phyloP scores from a whole-genome alignment of 2,888 invertebrate species.

The Oscheius myriophilus region DNA sequence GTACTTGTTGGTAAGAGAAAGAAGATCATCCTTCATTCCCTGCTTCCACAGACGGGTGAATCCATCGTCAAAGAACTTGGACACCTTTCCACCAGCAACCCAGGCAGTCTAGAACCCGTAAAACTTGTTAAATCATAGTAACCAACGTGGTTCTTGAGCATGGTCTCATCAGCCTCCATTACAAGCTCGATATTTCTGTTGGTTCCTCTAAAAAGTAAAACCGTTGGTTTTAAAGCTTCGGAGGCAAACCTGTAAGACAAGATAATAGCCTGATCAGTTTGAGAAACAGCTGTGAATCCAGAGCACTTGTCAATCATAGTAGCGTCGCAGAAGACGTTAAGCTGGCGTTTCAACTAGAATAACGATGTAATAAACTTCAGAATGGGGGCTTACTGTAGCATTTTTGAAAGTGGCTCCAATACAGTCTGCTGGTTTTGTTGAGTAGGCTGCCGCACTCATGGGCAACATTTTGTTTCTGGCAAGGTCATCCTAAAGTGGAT shows the following conservation, averaged over 20 bases:
- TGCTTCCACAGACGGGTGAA: slow-evolving; percentile 53
- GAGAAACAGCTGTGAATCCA: slow-evolving; percentile 48
- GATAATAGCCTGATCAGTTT: slow-evolving; percentile 51
- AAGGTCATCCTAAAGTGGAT: slow-evolving; percentile 4
- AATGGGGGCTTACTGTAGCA: neutral
- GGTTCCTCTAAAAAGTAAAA: slow-evolving; percentile 40
- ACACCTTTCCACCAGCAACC: slow-evolving; percentile 52
- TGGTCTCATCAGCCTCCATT: slow-evolving; percentile 49
- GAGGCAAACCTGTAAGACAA: slow-evolving; percentile 20
- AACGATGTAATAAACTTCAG: neutral
- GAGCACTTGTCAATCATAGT: slow-evolving; percentile 33
- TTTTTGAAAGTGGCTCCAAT: slow-evolving; percentile 4
- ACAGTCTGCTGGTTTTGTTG: slow-evolving; percentile 6
- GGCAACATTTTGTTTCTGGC: slow-evolving; percentile 13
- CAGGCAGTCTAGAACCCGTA: slow-evolving; percentile 40
- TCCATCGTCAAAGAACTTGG: slow-evolving; percentile 54
- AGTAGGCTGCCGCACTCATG: slow-evolving; percentile 22
- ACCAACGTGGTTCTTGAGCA: slow-evolving; percentile 41
- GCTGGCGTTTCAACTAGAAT: slow-evolving; percentile 19
- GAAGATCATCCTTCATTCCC: slow-evolving; percentile 53
- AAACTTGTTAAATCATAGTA: neutral
- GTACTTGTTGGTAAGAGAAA: slow-evolving; percentile 39
- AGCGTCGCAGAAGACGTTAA: slow-evolving; percentile 20
- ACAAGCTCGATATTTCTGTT: slow-evolving; percentile 51
- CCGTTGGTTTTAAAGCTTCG: neutral